Evolutionary conservation across 2,888 invertebrate species (phyloP).

Genomic region (Cyclophora punctaria): DNA sequence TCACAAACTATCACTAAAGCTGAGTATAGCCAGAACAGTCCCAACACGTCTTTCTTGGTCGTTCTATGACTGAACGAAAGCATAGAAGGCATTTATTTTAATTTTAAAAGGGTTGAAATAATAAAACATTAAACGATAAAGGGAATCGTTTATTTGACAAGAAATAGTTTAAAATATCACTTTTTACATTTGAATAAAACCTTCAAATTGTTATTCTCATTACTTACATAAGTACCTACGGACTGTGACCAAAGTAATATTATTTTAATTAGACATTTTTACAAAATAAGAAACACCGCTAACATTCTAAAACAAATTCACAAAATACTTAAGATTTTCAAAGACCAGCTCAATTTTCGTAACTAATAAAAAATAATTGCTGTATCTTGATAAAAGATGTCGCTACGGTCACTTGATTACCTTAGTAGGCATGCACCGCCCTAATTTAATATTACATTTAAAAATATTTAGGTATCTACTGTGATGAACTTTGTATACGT

Average conservation of each 20-base stretch:
- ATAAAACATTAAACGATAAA: constrained; percentile 38
- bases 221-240: constrained; percentile 9
- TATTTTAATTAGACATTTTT: not conserved
- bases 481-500: constrained; percentile 47
- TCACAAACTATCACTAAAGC: too few relatives aligned
- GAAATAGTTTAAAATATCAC: constrained; percentile 57
- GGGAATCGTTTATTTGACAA: constrained; percentile 57
- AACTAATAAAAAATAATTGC: too few relatives aligned
- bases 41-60: too few relatives aligned
- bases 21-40: too few relatives aligned
- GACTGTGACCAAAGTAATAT: constrained; percentile 1
- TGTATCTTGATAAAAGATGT: constrained; percentile 13
- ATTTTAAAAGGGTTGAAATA: not conserved
- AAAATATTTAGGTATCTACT: constrained; percentile 37
- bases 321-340: not conserved
- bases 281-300: constrained; percentile 8
- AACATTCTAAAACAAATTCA: constrained; percentile 18
- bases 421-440: constrained; percentile 5
- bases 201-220: constrained; percentile 25
- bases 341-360: too few relatives aligned
- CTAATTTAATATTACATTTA: constrained; percentile 24
- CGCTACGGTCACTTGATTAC: not conserved
- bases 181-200: constrained; percentile 39
- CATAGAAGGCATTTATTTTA: too few relatives aligned
- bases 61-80: too few relatives aligned